These are phyloP conservation scores for Sarcophaga bullata DNA, from an alignment of 1,140 invertebrate species.

Conservation along the genomic window DNA sequence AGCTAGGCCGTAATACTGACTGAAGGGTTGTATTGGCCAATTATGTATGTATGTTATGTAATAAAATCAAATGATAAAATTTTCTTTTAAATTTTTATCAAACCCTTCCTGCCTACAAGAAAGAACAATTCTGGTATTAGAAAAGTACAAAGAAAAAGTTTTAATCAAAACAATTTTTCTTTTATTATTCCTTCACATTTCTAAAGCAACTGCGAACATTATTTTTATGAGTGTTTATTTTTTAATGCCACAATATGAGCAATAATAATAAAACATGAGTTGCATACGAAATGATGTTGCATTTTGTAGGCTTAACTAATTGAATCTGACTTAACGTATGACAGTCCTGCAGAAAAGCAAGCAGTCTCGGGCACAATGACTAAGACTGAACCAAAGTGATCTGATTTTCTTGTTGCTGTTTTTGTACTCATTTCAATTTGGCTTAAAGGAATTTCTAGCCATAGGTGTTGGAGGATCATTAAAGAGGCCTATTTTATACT, in stretches of 20 bases:
- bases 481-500: neutral
- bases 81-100: no score
- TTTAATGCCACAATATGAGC: slow-evolving; percentile 21
- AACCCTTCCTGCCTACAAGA: no score
- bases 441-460: slow-evolving; percentile 20
- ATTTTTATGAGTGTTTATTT: neutral
- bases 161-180: no score
- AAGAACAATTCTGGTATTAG: no score
- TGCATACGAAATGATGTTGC: slow-evolving; percentile 41
- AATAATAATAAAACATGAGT: slow-evolving; percentile 40
- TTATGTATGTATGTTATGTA: no score
- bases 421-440: neutral
- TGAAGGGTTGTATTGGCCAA: no score
- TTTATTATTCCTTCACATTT: no score
- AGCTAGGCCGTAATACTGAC: no score
- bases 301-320: slow-evolving; percentile 38
- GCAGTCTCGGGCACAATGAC: neutral
- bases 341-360: slow-evolving; percentile 11
- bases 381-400: slow-evolving; percentile 1
- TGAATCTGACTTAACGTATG: slow-evolving; percentile 38
- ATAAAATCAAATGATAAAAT: no score
- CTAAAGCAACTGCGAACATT: neutral
- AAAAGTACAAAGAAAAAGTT: no score
- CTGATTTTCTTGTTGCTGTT: neutral
- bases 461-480: slow-evolving; percentile 23